phyloP scores from a whole-genome alignment of 2,888 invertebrate species.

The Allacma fusca region DNA sequence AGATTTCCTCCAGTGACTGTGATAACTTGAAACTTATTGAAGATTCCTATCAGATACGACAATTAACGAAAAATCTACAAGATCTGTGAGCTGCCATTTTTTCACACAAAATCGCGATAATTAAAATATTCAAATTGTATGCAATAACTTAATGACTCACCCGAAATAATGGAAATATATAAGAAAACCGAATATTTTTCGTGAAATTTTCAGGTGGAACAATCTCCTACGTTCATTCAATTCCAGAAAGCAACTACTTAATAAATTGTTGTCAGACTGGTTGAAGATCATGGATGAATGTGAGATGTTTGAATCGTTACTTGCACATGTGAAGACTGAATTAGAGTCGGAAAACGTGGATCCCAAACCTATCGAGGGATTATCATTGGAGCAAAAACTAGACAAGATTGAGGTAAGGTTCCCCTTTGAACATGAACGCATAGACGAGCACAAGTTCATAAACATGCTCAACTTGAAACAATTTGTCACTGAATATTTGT shows the following conservation, averaged over 20 bases:
- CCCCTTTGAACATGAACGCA: not conserved
- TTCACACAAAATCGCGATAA: too few relatives aligned
- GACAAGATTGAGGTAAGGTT: slow-evolving; percentile 29
- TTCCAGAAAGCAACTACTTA: slow-evolving; percentile 51
- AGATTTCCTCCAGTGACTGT: slow-evolving; percentile 64
- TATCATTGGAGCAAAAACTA: slow-evolving; percentile 17
- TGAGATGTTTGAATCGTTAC: slow-evolving; percentile 54
- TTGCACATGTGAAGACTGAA: slow-evolving; percentile 52
- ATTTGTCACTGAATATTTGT: not conserved
- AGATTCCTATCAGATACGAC: slow-evolving; percentile 52
- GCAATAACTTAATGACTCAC: too few relatives aligned
- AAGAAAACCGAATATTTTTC: not conserved
- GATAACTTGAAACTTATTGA: slow-evolving; percentile 57
- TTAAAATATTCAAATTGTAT: too few relatives aligned
- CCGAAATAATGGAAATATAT: too few relatives aligned
- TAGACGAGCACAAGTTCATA: not conserved
- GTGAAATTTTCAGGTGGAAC: slow-evolving; percentile 54
- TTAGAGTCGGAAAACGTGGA: slow-evolving; percentile 35
- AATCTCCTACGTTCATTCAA: slow-evolving; percentile 51
- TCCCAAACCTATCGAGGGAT: not conserved
- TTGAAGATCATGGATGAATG: slow-evolving; percentile 52
- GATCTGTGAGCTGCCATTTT: slow-evolving; percentile 51
- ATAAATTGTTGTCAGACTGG: slow-evolving; percentile 43
- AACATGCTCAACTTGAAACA: not conserved
- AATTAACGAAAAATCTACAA: slow-evolving; percentile 53